phyloP scores from a whole-genome alignment of 1,140 invertebrate genomes.

The Drosophila ficusphila region DNA sequence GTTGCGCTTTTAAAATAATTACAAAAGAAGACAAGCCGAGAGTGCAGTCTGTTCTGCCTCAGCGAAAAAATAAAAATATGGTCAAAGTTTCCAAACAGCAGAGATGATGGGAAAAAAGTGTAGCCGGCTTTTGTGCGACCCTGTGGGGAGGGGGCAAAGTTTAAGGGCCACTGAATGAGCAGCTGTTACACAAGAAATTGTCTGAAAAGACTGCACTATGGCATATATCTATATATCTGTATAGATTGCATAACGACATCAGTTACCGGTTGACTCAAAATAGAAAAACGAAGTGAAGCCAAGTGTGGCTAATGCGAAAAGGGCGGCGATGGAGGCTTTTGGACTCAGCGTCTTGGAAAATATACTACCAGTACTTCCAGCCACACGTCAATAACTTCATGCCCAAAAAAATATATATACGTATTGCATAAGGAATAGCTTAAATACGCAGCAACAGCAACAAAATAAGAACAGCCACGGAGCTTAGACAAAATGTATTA shows the following conservation, averaged over 20 bases:
- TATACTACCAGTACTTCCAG: constrained; percentile 29
- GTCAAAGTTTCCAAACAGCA: constrained; percentile 49
- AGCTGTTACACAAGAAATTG: constrained; percentile 63
- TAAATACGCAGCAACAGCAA: constrained; percentile 5
- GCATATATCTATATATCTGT: constrained; percentile 13
- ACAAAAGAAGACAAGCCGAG: constrained; percentile 50
- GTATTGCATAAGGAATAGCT: constrained; percentile 24
- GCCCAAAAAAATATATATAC: constrained; percentile 24
- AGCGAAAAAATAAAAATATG: constrained; percentile 34
- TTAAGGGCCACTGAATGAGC: constrained; percentile 64
- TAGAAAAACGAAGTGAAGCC: constrained; percentile 37
- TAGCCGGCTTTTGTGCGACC: constrained; percentile 67
- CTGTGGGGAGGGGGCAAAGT: constrained; percentile 19
- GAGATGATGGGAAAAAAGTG: constrained; percentile 41
- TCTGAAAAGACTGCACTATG: constrained; percentile 15
- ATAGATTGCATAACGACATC: constrained; percentile 68
- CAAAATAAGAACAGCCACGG: constrained; percentile 21
- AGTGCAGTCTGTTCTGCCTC: constrained; percentile 17
- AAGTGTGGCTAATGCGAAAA: constrained; percentile 69
- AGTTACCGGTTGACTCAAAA: constrained; percentile 52
- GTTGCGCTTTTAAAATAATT: constrained; percentile 82
- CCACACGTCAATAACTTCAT: constrained; percentile 68
- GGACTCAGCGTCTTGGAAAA: constrained; percentile 49
- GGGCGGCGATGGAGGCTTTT: constrained; percentile 16
- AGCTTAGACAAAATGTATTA: constrained; percentile 70